A percentile compares a stretch with the other conserved stretches of the same genome.
Evolutionary conservation across 2,888 invertebrate genomes (phyloP).

Genomic region (Drosophila neotestacea): DNA sequence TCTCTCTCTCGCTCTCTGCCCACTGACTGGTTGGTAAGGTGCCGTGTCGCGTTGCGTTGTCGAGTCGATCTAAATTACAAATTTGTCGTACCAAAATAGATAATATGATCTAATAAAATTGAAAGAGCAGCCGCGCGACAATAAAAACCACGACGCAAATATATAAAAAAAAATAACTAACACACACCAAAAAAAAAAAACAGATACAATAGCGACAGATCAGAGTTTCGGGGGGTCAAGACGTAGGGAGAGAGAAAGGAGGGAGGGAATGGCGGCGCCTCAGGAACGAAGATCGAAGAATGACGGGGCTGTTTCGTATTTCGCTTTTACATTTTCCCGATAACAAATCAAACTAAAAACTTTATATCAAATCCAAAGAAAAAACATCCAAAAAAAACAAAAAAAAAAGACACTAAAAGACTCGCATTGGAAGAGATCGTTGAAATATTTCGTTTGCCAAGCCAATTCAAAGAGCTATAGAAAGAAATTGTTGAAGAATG

Average conservation of each 20-base stretch:
- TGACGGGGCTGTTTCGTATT: slow-evolving; percentile 42
- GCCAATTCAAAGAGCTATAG: background rate
- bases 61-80: slow-evolving; percentile 74
- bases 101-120: slow-evolving; percentile 79
- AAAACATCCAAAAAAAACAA: slow-evolving; percentile 16
- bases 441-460: slow-evolving; percentile 13
- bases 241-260: background rate
- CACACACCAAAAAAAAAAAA: background rate
- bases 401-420: slow-evolving; percentile 21
- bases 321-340: slow-evolving; percentile 49
- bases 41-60: slow-evolving; percentile 37
- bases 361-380: slow-evolving; percentile 8
- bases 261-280: background rate
- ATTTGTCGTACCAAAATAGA: slow-evolving; percentile 78
- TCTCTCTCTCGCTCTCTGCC: background rate
- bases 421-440: slow-evolving; percentile 9
- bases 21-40: slow-evolving; percentile 30
- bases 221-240: slow-evolving; percentile 1
- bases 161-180: slow-evolving; percentile 19
- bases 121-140: slow-evolving; percentile 75
- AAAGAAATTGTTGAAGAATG: slow-evolving; percentile 14
- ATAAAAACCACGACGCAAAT: slow-evolving; percentile 64
- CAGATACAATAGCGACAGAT: slow-evolving; percentile 34
- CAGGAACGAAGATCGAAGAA: slow-evolving; percentile 5
- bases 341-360: slow-evolving; percentile 45